Conservation (phyloP, 2,888 invertebrate genomes). For the Conchocele bisecta region DNA sequence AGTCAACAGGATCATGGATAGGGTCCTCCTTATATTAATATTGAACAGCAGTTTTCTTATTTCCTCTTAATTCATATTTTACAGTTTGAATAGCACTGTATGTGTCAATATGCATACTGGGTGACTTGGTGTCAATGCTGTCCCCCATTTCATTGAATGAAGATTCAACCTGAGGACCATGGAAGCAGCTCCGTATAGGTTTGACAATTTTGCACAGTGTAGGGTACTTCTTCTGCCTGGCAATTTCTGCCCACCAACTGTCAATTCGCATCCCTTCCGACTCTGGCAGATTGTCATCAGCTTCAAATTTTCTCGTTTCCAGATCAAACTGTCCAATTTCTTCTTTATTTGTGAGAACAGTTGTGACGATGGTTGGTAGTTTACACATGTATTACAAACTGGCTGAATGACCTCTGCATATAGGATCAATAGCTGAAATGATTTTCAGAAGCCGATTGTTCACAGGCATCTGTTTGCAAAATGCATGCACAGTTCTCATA, state of each 20-base stretch:
- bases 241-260: slow-evolving; percentile 26
- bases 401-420: slow-evolving; percentile 10
- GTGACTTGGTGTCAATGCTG: slow-evolving; percentile 43
- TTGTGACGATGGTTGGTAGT: slow-evolving; percentile 19
- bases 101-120: slow-evolving; percentile 28
- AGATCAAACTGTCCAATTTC: not conserved
- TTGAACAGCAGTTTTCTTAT: slow-evolving; percentile 10
- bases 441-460: slow-evolving; percentile 20
- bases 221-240: not conserved
- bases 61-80: slow-evolving; percentile 43
- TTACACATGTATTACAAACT: slow-evolving; percentile 8
- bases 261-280: not conserved
- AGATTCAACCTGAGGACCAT: slow-evolving; percentile 55
- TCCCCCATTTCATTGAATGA: slow-evolving; percentile 58
- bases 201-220: too few relatives aligned
- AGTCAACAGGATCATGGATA: not conserved
- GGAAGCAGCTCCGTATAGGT: too few relatives aligned
- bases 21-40: slow-evolving; percentile 20
- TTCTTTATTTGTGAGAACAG: slow-evolving; percentile 15
- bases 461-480: slow-evolving; percentile 47
- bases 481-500: not conserved
- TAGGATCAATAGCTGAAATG: slow-evolving; percentile 40
- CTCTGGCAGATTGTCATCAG: not conserved
- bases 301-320: too few relatives aligned
- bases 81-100: slow-evolving; percentile 45